Base-by-base conservation (phyloP, 2,888 invertebrate species). In the Pasiphila rectangulata region DNA sequence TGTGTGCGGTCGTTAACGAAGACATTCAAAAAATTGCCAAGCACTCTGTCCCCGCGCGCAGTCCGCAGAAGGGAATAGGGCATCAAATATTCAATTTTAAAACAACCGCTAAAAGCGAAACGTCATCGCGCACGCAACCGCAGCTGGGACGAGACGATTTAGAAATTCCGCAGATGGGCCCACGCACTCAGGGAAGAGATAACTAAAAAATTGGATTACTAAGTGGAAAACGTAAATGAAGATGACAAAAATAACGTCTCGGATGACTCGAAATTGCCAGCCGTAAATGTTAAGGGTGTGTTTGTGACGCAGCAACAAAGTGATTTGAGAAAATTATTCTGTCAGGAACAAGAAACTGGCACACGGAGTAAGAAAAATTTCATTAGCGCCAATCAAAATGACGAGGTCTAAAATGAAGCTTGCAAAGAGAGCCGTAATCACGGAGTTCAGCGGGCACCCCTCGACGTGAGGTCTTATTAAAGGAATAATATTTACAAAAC, bases 401-500 rank as follows among this genome's bases (percentile, higher is more conserved):
- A 87, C 87, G 87, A 88, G 85, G 84, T 86, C 82, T 75, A 84
- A 87, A 86, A 86, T 85, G 88, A 86, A 88, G 83, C 82, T 82
- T 68, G 80, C 84, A 80, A 82, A 81, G 84, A 83, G 84, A 86
- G 83, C 86, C 87, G 85, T 88, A 88, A 88, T 87, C 86, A 87
- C 87, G 80, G 86, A 86, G 83, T 84, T 82, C 80, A 81, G 80
- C 75, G 77, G 80, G 79, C 79, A 76, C 83, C 87, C 85, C 86
- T 85, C 84, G 65, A 83, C 88, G 75, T 86, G 88, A 88, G 87
- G 87, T 88, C 87, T 88, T 88, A 88, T 87, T 88, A 87, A 87
- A 86, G 87, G 86, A 88, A 88, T 89, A 89, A 89, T 89, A 89
- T 88, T 88, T 88, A 88, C 87, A 87, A 87, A 88, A 87, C 87